Evolutionary conservation across 2,888 invertebrate species (phyloP), one percentile per base, ranked within the genome.

Genomic region (Dichetophora obliterata): DNA sequence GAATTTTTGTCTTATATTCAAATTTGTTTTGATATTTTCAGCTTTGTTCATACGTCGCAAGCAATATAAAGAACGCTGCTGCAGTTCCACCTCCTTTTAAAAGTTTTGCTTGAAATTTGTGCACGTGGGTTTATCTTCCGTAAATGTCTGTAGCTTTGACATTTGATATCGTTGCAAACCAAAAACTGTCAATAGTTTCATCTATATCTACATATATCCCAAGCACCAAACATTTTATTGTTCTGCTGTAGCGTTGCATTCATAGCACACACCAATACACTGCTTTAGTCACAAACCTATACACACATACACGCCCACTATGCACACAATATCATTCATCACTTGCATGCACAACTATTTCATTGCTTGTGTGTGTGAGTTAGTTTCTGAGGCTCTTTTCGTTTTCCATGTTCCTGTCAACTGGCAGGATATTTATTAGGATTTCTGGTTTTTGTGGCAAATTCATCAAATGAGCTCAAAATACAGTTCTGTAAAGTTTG

Each of bases 341-440:
- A 71, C 59, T 31, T 24, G 14, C 19, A 37, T 57, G 54, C 57
- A 34, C 54, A 70, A 19, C 54, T 34, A 65, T 65, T 65, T 50
- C 31, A 52, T 69, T 50, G 52, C 31, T n/a, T 31, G 31, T 34
- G 24, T 54, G 54, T 54, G 54, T 54, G 54, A 2, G 8, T 22
- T 1, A 11, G 57, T 22, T 14, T 19, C 22, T 14, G 6, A 50
- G n/a, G 48, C 72, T 24, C 34, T 73, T 11, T 52, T 34, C 65
- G 48, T 27, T 57, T 54, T 75, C 24, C 75, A 68, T 75, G 75
- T 69, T 66, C 68, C 68, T 70, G 75, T 70, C 75, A 75, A 61
- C 70, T 50, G 75, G 24, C 75, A 61, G 75, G 75, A 70, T 75
- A 75, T 75, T 75, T 75, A 75, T 75, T 75, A 75, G 75, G 69